phyloP scores from a whole-genome alignment of 2,797 vertebrate genomes.

The Florisuga fusca region DNA sequence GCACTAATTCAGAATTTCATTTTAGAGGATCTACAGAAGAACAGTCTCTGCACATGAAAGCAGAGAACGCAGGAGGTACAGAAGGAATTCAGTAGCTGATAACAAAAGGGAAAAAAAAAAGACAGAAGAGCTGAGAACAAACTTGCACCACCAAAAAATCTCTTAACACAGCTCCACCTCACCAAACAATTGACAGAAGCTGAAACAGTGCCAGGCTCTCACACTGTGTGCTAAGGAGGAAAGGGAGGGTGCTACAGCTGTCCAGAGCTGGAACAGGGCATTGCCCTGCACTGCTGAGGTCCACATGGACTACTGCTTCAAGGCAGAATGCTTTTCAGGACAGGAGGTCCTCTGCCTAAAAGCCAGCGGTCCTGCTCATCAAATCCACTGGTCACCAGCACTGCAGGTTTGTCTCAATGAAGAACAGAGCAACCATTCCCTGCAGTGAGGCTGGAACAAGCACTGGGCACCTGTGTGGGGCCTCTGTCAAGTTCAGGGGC shows the following conservation, averaged over 20 bases:
- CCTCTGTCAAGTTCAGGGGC: background rate
- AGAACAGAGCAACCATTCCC: background rate
- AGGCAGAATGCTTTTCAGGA: background rate
- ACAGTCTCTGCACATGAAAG: background rate
- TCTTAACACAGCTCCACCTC: conserved; percentile 17
- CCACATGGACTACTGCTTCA: accelerated
- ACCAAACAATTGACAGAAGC: conserved; percentile 9
- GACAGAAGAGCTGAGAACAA: conserved; percentile 12
- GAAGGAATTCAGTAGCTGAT: background rate
- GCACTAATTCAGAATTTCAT: background rate
- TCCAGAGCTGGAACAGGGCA: background rate
- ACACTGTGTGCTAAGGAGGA: background rate
- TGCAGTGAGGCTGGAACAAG: background rate
- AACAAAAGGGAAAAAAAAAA: background rate
- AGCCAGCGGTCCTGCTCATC: background rate
- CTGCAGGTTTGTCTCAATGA: background rate
- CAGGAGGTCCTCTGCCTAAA: background rate
- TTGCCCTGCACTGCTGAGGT: background rate
- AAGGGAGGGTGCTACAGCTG: conserved; percentile 1
- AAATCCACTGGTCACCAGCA: background rate
- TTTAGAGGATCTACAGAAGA: background rate
- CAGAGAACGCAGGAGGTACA: background rate
- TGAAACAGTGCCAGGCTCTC: conserved; percentile 34
- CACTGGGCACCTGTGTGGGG: accelerated
- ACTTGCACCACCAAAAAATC: background rate